A percentile compares a stretch with the other conserved stretches of the same genome.
Conservation (phyloP, 2,888 invertebrate species). For the Hesperia comma region DNA sequence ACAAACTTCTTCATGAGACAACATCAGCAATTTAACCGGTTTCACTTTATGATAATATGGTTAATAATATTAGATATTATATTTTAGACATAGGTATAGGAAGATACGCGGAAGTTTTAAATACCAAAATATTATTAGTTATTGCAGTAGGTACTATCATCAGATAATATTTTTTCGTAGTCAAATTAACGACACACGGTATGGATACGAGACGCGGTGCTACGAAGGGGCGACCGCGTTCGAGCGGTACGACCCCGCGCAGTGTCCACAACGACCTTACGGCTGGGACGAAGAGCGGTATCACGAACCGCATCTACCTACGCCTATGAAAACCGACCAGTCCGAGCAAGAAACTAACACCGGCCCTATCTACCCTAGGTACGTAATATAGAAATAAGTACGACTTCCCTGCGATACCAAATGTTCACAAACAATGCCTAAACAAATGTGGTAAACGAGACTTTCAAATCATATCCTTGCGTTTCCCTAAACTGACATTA, state of each 20-base stretch:
- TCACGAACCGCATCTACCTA: conserved; percentile 84
- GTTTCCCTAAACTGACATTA: neutral
- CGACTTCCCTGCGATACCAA: conserved; percentile 1
- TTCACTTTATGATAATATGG: too few species aligned
- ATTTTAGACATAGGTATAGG: too few species aligned
- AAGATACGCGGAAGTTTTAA: too few species aligned
- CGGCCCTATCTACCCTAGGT: conserved; percentile 90
- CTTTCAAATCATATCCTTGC: conserved; percentile 39
- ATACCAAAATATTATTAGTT: too few species aligned
- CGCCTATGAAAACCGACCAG: conserved; percentile 88
- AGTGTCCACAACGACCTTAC: conserved; percentile 78
- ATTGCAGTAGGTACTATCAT: neutral
- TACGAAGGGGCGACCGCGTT: conserved; percentile 81
- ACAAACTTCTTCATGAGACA: too few species aligned
- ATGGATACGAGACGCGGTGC: conserved; percentile 79
- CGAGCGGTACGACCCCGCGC: conserved; percentile 81
- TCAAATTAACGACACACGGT: conserved; percentile 85
- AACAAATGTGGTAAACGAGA: conserved; percentile 78
- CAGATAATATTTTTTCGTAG: conserved; percentile 49
- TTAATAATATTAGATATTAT: too few species aligned
- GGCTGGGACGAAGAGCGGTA: conserved; percentile 85
- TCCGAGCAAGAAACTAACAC: conserved; percentile 86
- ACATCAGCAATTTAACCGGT: too few species aligned
- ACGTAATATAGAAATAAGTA: conserved; percentile 49
- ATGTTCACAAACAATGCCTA: conserved; percentile 47